Conservation (phyloP, 2,113 vertebrate species). For the Nematolebias whitei region DNA sequence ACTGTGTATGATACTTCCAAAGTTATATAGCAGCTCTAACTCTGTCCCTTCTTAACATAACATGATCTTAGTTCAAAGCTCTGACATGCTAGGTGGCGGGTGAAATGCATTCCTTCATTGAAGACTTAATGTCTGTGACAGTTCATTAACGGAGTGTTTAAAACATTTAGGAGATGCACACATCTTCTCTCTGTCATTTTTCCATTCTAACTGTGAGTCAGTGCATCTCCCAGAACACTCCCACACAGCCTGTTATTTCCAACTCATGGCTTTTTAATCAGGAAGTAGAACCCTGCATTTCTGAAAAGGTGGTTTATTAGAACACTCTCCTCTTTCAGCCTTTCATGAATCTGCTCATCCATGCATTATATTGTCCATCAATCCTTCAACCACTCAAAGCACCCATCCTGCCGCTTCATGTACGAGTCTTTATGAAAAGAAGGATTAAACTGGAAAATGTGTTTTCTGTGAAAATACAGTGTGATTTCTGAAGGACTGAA, state of each 20-base stretch:
- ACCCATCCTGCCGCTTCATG: neutral
- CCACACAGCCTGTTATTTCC: constrained; percentile 64
- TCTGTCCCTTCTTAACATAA: no score
- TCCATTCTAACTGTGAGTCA: neutral
- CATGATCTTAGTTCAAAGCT: no score
- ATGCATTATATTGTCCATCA: constrained; percentile 8
- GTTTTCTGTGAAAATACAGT: no score
- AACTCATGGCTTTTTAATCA: constrained; percentile 62
- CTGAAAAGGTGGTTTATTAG: constrained; percentile 42
- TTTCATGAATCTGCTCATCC: neutral
- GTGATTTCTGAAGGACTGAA: no score
- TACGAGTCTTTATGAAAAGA: neutral
- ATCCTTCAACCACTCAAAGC: constrained; percentile 1
- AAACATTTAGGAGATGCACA: neutral
- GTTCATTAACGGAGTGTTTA: no score
- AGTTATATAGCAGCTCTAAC: no score
- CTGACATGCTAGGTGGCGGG: no score
- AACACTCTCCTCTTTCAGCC: neutral
- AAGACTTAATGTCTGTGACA: neutral
- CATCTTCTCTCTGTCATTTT: constrained; percentile 18
- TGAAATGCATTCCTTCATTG: no score
- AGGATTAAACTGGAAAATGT: neutral
- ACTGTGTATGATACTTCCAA: no score
- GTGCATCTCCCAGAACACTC: neutral
- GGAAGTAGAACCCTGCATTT: constrained; percentile 46